These are phyloP conservation scores for Martes martes DNA, from an alignment of 2,113 vertebrate species.

Conservation along the genomic window DNA sequence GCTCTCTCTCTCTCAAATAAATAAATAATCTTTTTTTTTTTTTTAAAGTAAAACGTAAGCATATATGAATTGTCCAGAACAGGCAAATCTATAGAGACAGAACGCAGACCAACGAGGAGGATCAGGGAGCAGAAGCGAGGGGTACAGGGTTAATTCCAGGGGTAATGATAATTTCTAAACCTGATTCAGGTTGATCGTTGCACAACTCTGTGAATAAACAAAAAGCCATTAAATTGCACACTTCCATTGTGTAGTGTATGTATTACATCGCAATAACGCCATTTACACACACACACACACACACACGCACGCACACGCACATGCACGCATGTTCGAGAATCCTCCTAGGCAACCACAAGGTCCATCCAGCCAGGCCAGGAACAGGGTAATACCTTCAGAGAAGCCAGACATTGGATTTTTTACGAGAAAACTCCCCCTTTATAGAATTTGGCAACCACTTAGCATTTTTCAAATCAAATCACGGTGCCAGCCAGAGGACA, in stretches of 20 bases:
- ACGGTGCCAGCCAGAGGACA: not conserved
- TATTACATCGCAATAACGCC: not conserved
- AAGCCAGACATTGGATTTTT: not conserved
- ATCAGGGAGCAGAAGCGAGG: not conserved
- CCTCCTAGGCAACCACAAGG: not conserved
- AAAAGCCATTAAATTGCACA: not conserved
- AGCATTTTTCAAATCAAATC: not conserved
- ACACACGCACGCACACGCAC: too few species aligned
- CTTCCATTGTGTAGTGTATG: not conserved
- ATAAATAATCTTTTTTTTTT: not conserved
- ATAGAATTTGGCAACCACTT: too few species aligned
- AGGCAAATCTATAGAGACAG: not conserved
- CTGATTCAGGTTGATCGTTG: not conserved
- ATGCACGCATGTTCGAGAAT: fast-evolving
- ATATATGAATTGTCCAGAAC: not conserved
- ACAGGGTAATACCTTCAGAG: not conserved
- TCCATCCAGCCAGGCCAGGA: not conserved
- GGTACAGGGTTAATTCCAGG: not conserved
- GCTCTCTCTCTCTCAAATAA: not conserved
- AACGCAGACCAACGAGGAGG: not conserved
- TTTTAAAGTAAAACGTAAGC: not conserved
- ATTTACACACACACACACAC: not conserved
- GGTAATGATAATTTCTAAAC: not conserved
- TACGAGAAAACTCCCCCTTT: not conserved
- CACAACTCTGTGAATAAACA: not conserved